Conservation (phyloP, 2,797 vertebrate species). For the Bufotes viridis region DNA sequence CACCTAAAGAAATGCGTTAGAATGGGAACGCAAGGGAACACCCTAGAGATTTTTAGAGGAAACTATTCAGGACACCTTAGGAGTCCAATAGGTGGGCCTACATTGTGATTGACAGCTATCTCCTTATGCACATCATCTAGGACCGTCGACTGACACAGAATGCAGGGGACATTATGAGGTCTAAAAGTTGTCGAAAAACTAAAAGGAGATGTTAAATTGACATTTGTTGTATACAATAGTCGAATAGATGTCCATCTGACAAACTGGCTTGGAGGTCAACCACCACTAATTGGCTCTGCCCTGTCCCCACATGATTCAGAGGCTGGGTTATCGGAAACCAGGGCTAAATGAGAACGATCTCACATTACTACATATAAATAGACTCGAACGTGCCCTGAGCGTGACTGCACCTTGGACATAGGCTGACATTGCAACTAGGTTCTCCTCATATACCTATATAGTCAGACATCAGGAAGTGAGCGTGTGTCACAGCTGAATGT, state of each 20-base stretch:
- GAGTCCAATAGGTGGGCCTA: too few species aligned
- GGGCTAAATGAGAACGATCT: not conserved
- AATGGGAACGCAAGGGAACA: not conserved
- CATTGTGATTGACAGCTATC: too few species aligned
- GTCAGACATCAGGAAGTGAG: conserved; percentile 47
- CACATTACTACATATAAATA: not conserved
- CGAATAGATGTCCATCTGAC: too few species aligned
- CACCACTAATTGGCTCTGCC: not conserved
- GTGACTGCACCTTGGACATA: not conserved
- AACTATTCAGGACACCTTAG: too few species aligned
- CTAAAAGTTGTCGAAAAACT: too few species aligned
- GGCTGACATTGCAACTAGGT: conserved; percentile 5
- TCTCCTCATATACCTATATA: conserved; percentile 42
- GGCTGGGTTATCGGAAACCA: not conserved
- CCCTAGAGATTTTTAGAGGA: too few species aligned
- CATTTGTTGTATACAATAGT: too few species aligned
- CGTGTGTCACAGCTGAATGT: conserved; percentile 51
- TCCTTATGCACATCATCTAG: too few species aligned
- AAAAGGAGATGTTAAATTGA: too few species aligned
- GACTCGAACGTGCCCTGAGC: not conserved
- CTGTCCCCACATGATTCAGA: not conserved
- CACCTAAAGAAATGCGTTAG: not conserved
- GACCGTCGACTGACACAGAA: too few species aligned
- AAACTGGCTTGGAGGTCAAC: not conserved
- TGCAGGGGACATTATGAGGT: not conserved